Evolutionary conservation across 2,113 vertebrate genomes (phyloP).

Genomic region (Cygnus buccinator): DNA sequence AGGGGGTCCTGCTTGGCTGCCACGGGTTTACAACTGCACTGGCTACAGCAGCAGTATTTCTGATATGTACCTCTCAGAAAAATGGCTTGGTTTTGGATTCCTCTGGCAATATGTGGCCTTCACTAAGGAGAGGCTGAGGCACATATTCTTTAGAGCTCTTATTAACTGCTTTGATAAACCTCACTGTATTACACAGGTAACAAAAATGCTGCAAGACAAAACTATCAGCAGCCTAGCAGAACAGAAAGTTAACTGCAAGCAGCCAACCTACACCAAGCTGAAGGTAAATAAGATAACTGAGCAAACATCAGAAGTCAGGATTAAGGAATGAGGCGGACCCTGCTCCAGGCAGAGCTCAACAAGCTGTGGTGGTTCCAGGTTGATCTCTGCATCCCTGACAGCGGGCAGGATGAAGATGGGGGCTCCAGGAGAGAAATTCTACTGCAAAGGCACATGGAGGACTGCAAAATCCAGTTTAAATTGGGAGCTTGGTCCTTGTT

Average conservation of each 20-base stretch:
- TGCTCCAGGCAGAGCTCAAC: background rate
- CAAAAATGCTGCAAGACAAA: background rate
- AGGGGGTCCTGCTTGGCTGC: background rate
- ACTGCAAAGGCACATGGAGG: background rate
- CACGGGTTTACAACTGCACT: background rate
- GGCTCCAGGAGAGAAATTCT: background rate
- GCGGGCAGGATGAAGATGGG: fast-evolving
- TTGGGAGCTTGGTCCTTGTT: background rate
- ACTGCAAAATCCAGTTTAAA: background rate
- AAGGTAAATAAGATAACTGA: too few species aligned
- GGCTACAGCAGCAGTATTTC: background rate
- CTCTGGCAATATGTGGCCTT: background rate
- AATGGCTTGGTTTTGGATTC: background rate
- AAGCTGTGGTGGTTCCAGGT: background rate
- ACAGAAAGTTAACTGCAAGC: background rate
- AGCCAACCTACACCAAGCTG: background rate
- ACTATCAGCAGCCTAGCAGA: background rate
- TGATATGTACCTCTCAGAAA: background rate
- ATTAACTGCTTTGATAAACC: background rate
- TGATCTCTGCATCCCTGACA: background rate
- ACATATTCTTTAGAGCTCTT: background rate
- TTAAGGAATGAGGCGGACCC: background rate
- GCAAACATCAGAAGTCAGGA: background rate
- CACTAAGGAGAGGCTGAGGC: background rate
- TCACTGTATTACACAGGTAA: background rate